Evolutionary conservation across 2,113 vertebrate species (phyloP).

Genomic region (Chauna torquata): DNA sequence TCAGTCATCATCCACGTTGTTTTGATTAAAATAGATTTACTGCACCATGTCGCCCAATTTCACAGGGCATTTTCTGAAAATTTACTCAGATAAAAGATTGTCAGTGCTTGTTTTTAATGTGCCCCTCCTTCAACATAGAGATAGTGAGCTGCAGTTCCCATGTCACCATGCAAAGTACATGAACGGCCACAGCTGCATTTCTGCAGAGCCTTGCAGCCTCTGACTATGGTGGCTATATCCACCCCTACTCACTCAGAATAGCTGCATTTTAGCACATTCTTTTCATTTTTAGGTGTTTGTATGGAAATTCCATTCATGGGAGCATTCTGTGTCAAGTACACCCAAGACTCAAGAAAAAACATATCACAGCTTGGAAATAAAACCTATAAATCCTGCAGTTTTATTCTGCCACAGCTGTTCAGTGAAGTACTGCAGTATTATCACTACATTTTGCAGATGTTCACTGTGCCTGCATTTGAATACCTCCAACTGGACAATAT

Average conservation of each 20-base stretch:
- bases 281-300: background rate
- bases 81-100: background rate
- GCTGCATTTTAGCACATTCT: background rate
- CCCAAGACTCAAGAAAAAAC: background rate
- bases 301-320: background rate
- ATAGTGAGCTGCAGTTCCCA: too few species aligned
- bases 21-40: background rate
- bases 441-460: background rate
- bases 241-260: background rate
- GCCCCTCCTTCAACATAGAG: background rate
- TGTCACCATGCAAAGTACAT: background rate
- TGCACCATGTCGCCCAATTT: background rate
- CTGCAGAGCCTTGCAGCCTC: background rate
- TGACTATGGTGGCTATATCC: background rate
- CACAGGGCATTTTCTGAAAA: background rate
- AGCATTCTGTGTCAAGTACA: background rate
- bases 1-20: background rate
- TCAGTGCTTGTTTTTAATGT: background rate
- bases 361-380: rapidly evolving
- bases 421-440: background rate
- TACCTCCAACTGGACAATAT: background rate
- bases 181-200: background rate
- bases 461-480: background rate
- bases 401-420: slow-evolving; percentile 22
- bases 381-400: background rate